Conservation (phyloP, 2,888 invertebrate genomes). For the Cheilosia urbana region DNA sequence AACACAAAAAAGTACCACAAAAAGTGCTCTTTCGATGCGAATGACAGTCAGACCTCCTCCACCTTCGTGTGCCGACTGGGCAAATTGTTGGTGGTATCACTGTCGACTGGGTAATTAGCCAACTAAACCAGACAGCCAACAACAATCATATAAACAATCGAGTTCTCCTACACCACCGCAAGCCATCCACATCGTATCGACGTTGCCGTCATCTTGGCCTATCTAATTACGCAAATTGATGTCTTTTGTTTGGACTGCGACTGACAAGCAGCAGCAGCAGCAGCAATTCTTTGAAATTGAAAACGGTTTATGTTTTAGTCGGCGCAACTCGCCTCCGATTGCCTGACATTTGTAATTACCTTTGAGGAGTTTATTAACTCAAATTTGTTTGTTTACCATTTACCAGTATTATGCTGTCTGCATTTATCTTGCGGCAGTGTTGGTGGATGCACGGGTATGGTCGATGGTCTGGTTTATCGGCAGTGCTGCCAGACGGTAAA, state of each 20-base stretch:
- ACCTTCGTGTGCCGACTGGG: neutral
- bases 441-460: no score
- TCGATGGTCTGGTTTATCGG: conserved; percentile 12
- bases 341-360: conserved; percentile 72
- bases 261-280: neutral
- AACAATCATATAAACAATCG: conserved; percentile 20
- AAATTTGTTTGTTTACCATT: conserved; percentile 45
- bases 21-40: conserved; percentile 3
- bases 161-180: conserved; percentile 28
- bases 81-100: conserved; percentile 36
- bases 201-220: conserved; percentile 60
- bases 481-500: no score
- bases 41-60: conserved; percentile 20
- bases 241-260: conserved; percentile 65
- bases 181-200: conserved; percentile 27
- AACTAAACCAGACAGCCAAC: conserved; percentile 20
- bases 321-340: conserved; percentile 42
- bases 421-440: neutral
- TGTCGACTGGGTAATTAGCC: conserved; percentile 61
- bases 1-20: no score
- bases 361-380: conserved; percentile 43
- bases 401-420: neutral
- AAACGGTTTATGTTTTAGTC: conserved; percentile 43
- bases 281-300: conserved; percentile 49
- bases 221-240: conserved; percentile 75